phyloP scores from a whole-genome alignment of 2,113 vertebrate species.

The Salminus brasiliensis region DNA sequence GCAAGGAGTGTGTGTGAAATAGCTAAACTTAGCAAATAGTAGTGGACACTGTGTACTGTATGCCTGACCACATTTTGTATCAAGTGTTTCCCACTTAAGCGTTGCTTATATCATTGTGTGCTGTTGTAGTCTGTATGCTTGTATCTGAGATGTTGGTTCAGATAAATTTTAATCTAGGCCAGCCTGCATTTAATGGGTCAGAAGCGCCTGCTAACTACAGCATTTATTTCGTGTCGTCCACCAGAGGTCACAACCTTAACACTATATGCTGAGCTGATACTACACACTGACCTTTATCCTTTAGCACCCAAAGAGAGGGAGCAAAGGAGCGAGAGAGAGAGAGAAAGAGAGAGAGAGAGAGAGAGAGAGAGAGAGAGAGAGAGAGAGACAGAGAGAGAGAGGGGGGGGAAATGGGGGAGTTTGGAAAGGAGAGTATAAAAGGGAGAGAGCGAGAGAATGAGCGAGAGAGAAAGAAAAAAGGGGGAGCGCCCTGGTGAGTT shows the following conservation, averaged over 20 bases:
- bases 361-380: background rate
- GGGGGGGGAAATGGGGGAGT: background rate
- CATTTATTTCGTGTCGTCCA: background rate
- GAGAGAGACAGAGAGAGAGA: background rate
- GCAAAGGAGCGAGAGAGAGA: background rate
- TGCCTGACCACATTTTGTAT: too few species aligned
- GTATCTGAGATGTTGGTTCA: background rate
- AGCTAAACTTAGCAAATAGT: too few species aligned
- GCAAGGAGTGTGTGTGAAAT: too few species aligned
- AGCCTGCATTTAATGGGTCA: background rate
- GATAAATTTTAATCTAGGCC: background rate
- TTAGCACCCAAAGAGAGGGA: slow-evolving; percentile 10
- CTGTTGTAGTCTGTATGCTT: background rate
- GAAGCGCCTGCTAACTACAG: slow-evolving; percentile 7
- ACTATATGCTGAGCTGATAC: slow-evolving; percentile 35
- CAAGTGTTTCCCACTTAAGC: too few species aligned
- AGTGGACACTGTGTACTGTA: too few species aligned
- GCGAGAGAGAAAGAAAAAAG: background rate
- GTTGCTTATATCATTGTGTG: background rate
- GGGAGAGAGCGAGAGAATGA: background rate
- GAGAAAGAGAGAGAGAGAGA: background rate
- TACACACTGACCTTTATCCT: slow-evolving; percentile 36
- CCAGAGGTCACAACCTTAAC: slow-evolving; percentile 11
- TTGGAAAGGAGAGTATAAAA: background rate
- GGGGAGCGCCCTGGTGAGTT: slow-evolving; percentile 37